Evolutionary conservation across 2,797 vertebrate species (phyloP).

Genomic region (Esox masquinongy): DNA sequence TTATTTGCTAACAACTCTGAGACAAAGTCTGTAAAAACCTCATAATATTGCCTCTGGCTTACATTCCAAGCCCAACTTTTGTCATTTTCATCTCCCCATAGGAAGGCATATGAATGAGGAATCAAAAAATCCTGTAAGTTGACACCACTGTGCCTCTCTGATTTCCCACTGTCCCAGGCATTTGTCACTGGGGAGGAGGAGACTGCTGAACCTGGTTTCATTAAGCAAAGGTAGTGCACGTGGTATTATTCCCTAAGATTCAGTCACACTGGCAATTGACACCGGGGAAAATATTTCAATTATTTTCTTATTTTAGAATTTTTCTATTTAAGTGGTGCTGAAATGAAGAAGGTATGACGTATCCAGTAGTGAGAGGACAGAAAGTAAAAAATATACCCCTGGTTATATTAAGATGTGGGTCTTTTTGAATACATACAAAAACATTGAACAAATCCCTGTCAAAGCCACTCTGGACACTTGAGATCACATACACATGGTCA

Average conservation of each 20-base stretch:
- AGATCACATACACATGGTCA: no score
- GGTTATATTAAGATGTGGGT: no score
- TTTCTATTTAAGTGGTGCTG: neutral
- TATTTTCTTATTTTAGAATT: neutral
- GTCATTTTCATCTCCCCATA: conserved; percentile 35
- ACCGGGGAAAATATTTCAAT: conserved; percentile 3
- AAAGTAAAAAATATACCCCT: no score
- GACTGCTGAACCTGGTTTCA: conserved; percentile 52
- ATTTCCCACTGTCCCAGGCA: conserved; percentile 18
- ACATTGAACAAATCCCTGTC: no score
- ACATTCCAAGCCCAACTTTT: conserved; percentile 29
- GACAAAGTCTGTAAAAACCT: neutral
- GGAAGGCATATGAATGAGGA: conserved; percentile 12
- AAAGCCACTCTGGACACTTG: no score
- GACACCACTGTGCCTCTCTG: conserved; percentile 24
- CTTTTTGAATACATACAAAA: no score
- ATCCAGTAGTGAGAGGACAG: no score
- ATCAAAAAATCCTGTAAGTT: neutral
- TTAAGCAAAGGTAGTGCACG: conserved; percentile 29
- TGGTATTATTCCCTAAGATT: neutral
- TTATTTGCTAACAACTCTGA: conserved; percentile 37
- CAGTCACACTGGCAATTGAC: neutral
- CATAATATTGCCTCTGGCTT: neutral
- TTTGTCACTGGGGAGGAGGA: conserved; percentile 22
- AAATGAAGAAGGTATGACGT: no score